Evolutionary conservation across 2,888 invertebrate species (phyloP), one percentile per base, ranked within the genome.

Genomic region (Encarsia formosa): DNA sequence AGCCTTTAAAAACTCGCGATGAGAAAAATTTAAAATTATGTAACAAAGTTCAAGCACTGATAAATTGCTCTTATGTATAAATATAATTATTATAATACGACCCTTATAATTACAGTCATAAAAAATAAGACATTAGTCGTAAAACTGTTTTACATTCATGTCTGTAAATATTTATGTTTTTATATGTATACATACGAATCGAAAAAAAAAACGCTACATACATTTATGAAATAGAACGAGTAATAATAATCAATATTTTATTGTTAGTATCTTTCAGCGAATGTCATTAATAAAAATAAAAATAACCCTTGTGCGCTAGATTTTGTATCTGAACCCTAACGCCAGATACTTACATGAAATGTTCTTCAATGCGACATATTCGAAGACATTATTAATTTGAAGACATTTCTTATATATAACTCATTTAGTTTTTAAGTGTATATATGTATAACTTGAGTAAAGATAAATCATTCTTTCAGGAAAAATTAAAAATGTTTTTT

Each of bases 91-190:
- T 8, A 26, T 8, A 26, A 26, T 63, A 48, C 62, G 65, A 65
- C 62, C 58, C 58, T 65, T 65, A 61, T 59, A 50, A 53, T 57
- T 57, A 55, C 49, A 65, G 61, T 66, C 61, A 62, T 63, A 61
- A 60, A 13, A 45, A 38, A 32, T n/a, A 56, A 55, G 34, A 37
- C 34, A 52, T 64, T 63, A 60, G 60, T 65, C 61, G 57, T 61
- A 54, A 61, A 61, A 60, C 63, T 55, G 60, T 60, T 63, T 65
- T 61, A 60, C 61, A 63, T 66, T 62, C 49, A 57, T 65, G 65
- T 66, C 66, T 69, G 69, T 69, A 69, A 66, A 69, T 68, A 69
- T 66, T 53, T 67, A 65, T 67, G 66, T 69, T 67, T 67, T 65
- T 67, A 66, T 66, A 68, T 65, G 59, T 62, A 66, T 61, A 60